A percentile compares a stretch with the other conserved stretches of the same genome.
phyloP scores from a whole-genome alignment of 2,113 vertebrate species.

The Brachyhypopomus occidentalis region DNA sequence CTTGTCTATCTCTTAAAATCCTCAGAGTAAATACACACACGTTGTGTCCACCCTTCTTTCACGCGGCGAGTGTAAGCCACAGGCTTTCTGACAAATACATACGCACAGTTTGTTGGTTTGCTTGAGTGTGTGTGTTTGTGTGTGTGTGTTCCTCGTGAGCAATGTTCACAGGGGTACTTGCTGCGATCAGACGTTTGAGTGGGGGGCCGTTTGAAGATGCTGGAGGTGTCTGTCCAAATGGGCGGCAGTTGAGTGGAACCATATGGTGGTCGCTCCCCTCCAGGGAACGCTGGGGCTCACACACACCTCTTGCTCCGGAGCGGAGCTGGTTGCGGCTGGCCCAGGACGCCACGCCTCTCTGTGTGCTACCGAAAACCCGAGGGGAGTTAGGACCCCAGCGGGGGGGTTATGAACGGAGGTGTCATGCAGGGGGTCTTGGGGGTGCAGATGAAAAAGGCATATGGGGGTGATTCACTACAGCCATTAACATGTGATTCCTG shows the following conservation, averaged over 20 bases:
- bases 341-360: not conserved
- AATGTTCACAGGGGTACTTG: slow-evolving; percentile 15
- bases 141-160: slow-evolving; percentile 57
- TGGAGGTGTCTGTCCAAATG: slow-evolving; percentile 56
- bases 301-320: slow-evolving; percentile 21
- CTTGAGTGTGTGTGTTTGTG: slow-evolving; percentile 18
- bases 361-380: not conserved
- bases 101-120: not conserved
- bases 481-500: not conserved
- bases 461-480: not conserved
- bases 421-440: not conserved
- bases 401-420: slow-evolving; percentile 20
- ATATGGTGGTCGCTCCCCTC: slow-evolving; percentile 60
- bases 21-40: not conserved
- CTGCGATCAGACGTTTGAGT: slow-evolving; percentile 22
- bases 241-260: slow-evolving; percentile 65
- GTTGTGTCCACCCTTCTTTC: not conserved
- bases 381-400: not conserved
- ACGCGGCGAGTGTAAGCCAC: not conserved
- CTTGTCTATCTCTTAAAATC: not conserved
- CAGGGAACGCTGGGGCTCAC: slow-evolving; percentile 39
- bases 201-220: slow-evolving; percentile 53
- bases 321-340: too few species aligned
- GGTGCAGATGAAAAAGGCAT: not conserved
- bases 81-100: not conserved